Evolutionary conservation across 2,888 invertebrate species (phyloP), one percentile per base, ranked within the genome.

Genomic region (Toxonevra muliebris): DNA sequence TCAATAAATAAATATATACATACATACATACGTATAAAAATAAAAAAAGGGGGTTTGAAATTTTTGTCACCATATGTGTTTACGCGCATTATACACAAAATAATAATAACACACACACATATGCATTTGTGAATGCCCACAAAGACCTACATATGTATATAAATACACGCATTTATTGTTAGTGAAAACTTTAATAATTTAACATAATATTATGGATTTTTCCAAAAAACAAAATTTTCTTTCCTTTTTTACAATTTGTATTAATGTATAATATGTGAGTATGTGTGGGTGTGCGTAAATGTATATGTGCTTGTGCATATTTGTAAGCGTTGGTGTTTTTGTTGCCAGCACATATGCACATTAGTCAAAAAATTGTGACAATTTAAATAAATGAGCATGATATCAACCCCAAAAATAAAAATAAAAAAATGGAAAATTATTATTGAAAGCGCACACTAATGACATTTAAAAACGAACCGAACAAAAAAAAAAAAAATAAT

Each of bases 381-480:
- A 79, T 80, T 79, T 79, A 78, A 79, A 79, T 79, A 79, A 80
- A 79, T 74, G 78, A 74, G 74, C 64, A 42, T 42, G 52, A 52
- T 61, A 76, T n/a, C 60, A 66, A 65, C 65, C 52, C 65, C 61
- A 13, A 20, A 55, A 30, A 30, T 30, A 30, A 30, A 30, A 30
- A 30, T 30, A 7, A 7, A 30, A 30, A 30, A 30, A 30, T 30
- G 30, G 30, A 30, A 30, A 30, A 30, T 30, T 30, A 30, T 30
- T 30, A 30, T 30, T 30, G 30, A 30, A 30, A 30, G 30, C 30
- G 30, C 30, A 4, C 30, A 30, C 30, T 30, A 30, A 30, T 30
- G 30, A 30, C 30, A 30, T 30, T 30, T 30, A 30, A 30, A 30
- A 30, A 30, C 30, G 30, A 30, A 30, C 30, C 7, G 7, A 30